Percentiles rank a stretch among this genome's conserved stretches.
Evolutionary conservation across 2,797 vertebrate species (phyloP).

Genomic region (Microchirus variegatus): DNA sequence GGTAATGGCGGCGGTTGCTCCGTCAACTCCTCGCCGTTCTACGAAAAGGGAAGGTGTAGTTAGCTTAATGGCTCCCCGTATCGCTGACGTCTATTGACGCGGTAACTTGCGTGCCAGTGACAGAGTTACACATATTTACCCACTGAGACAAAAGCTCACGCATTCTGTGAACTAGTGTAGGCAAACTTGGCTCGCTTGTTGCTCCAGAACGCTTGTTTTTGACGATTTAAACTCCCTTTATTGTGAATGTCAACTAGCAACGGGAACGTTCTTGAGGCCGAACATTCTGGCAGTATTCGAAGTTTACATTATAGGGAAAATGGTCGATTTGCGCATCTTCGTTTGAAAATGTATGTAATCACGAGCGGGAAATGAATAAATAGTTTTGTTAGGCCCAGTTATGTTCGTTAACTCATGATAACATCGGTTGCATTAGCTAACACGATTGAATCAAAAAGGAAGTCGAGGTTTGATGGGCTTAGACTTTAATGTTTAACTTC

Average conservation of each 20-base stretch:
- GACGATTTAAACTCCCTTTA: slow-evolving; percentile 43
- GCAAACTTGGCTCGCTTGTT: slow-evolving; percentile 1
- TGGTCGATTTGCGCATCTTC: background rate
- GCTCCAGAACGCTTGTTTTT: slow-evolving; percentile 27
- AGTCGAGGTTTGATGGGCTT: slow-evolving; percentile 15
- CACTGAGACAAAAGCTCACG: slow-evolving; percentile 72
- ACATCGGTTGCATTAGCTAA: slow-evolving; percentile 47
- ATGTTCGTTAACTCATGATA: slow-evolving; percentile 31
- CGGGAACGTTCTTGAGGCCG: slow-evolving; percentile 16
- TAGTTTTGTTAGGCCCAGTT: slow-evolving; percentile 37
- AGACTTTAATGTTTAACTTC: background rate
- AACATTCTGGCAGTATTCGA: background rate
- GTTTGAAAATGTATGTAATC: background rate
- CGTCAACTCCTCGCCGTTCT: slow-evolving; percentile 73
- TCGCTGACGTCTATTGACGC: slow-evolving; percentile 89
- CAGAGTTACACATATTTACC: slow-evolving; percentile 82
- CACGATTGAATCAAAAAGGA: slow-evolving; percentile 49
- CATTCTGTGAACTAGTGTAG: slow-evolving; percentile 39
- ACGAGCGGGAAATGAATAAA: slow-evolving; percentile 9
- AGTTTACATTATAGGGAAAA: background rate
- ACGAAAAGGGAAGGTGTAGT: slow-evolving; percentile 82
- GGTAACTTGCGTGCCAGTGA: slow-evolving; percentile 85
- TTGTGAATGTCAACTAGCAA: slow-evolving; percentile 43
- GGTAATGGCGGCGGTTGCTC: slow-evolving; percentile 81
- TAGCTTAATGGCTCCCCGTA: slow-evolving; percentile 84